Evolutionary conservation across 2,797 vertebrate species (phyloP), one percentile per base, ranked within the genome.

Genomic region (Alectoris magna): DNA sequence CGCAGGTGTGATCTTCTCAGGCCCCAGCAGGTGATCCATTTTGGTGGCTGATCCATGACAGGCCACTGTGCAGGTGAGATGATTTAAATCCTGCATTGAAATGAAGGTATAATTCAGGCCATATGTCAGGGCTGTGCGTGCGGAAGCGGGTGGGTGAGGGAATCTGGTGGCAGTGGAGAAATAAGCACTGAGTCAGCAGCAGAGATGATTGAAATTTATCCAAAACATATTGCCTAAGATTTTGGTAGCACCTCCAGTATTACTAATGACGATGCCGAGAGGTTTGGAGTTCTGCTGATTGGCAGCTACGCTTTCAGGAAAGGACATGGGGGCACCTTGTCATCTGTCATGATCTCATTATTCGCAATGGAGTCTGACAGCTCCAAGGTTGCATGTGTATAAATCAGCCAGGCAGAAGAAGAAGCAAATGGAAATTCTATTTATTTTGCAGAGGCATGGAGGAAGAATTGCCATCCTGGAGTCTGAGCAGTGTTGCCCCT

Each of bases 21-120:
- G 49, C 18, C 49, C 31, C 88, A 75, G 62, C 56, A 96, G 81
- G 73, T 80, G 70, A 87, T 87, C 86, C 15, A 9, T 80, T 91
- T 78, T 69, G 56, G 62, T 83, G 91, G 66, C 80, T 67, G 41
- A 81, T 67, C 67, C 31, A 17, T 88, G 91, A 84, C 63, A 87
- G 87, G 51, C 64, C 94, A 43, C 71, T 91, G 81, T 67, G 44
- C 63, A 95, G 75, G 58, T 55, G 31, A 96, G 81, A 53, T 78
- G 31, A 95, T 96, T 96, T 94, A 95, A 93, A 79, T 83, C 67
- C 88, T 63, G 58, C 36, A 49, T 75, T 43, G 59, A 94, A 90
- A 63, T 60, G 38, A 85, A 96, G 77, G 62, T 69, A 3, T 95
- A 95, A 96, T 94, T 87, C 76, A 88, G 74, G 59, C 78, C 79